A percentile compares a stretch with the other conserved stretches of the same genome.
These are phyloP conservation scores for Pseudomyrmex sp. DNA, from an alignment of 1,140 invertebrate species.

Conservation along the genomic window DNA sequence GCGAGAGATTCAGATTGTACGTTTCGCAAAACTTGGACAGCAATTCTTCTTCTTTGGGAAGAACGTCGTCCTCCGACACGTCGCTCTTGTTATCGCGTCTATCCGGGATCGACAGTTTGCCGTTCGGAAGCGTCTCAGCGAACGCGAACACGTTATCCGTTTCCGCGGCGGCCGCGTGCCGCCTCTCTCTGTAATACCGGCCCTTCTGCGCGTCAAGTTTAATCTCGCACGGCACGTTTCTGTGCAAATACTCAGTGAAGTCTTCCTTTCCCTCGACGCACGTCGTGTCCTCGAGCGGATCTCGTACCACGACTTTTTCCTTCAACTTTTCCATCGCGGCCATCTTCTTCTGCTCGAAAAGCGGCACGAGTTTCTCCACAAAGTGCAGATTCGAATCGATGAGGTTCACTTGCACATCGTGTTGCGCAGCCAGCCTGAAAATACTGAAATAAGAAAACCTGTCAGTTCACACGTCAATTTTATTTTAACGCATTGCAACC, in stretches of 20 bases:
- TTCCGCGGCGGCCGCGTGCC: constrained; percentile 5
- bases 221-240: constrained; percentile 67
- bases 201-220: constrained; percentile 73
- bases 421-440: constrained; percentile 70
- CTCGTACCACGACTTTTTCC: constrained; percentile 61
- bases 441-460: constrained; percentile 72
- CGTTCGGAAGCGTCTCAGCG: constrained; percentile 70
- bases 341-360: constrained; percentile 70
- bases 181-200: constrained; percentile 63
- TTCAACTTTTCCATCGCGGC: constrained; percentile 61
- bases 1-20: constrained; percentile 69
- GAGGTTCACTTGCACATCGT: constrained; percentile 71
- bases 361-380: constrained; percentile 77
- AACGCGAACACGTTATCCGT: constrained; percentile 74
- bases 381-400: constrained; percentile 77
- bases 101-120: constrained; percentile 73
- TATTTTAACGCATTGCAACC: background rate
- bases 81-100: constrained; percentile 39
- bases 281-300: background rate
- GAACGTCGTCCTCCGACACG: background rate
- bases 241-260: constrained; percentile 75
- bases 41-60: background rate
- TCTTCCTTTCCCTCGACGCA: constrained; percentile 63
- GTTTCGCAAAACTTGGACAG: constrained; percentile 61
- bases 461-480: background rate